phyloP scores from a whole-genome alignment of 2,888 invertebrate species.

The Clostera curtula region DNA sequence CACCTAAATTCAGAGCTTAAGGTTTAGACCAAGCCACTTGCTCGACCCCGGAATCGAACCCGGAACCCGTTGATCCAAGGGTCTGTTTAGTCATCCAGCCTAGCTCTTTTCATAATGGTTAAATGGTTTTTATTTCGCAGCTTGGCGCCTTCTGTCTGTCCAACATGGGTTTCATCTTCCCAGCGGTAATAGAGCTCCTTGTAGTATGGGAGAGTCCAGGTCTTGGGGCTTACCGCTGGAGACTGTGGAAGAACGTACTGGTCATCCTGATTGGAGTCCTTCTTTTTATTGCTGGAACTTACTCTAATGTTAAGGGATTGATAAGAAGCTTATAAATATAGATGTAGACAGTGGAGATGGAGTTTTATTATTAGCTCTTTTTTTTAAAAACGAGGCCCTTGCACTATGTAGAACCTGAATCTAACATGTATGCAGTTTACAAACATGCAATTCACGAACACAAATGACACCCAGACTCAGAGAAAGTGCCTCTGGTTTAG shows the following conservation, averaged over 20 bases:
- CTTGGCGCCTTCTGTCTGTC: constrained; percentile 40
- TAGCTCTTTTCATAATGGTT: neutral
- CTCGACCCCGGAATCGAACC: too few species aligned
- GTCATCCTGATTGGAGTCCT: constrained; percentile 25
- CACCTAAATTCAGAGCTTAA: neutral
- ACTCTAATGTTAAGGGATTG: constrained; percentile 34
- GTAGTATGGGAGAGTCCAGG: constrained; percentile 40
- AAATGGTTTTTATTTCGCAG: constrained; percentile 30
- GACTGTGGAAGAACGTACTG: constrained; percentile 22
- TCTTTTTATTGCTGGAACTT: constrained; percentile 28
- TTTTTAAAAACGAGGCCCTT: too few species aligned
- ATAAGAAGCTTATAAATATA: too few species aligned
- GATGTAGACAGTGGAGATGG: too few species aligned
- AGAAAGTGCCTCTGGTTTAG: too few species aligned
- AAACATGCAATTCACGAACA: too few species aligned
- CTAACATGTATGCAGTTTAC: too few species aligned
- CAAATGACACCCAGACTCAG: too few species aligned
- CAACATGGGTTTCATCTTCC: constrained; percentile 49
- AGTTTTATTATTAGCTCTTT: too few species aligned
- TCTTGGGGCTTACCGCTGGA: constrained; percentile 31
- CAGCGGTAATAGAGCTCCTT: constrained; percentile 29
- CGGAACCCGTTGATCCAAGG: too few species aligned
- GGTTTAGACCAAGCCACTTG: too few species aligned
- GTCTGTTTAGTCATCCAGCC: neutral
- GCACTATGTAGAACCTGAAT: too few species aligned